These are phyloP conservation scores for Periparus ater DNA, from an alignment of 2,797 vertebrate genomes.

Conservation along the genomic window DNA sequence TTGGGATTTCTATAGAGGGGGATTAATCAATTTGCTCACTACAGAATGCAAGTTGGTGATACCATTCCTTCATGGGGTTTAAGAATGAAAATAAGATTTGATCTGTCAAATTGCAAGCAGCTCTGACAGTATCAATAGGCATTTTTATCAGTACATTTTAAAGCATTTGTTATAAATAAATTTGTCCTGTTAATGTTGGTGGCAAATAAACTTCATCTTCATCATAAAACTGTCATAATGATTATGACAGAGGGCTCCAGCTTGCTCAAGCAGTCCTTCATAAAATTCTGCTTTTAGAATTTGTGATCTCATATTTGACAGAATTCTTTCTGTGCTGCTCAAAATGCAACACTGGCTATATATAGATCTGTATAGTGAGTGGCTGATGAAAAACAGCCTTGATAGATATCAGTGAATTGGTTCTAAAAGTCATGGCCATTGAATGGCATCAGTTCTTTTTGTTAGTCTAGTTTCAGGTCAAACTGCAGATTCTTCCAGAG, in stretches of 20 bases:
- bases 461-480: background rate
- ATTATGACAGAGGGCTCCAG: conserved; percentile 46
- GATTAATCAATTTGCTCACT: conserved; percentile 95
- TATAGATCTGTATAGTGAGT: background rate
- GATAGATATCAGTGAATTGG: background rate
- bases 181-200: conserved; percentile 75
- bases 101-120: conserved; percentile 88
- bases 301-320: background rate
- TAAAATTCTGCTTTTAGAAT: background rate
- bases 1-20: conserved; percentile 92
- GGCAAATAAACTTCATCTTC: conserved; percentile 70
- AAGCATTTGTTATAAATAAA: conserved; percentile 78
- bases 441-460: background rate
- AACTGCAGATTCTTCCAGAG: background rate
- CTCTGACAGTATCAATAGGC: conserved; percentile 80
- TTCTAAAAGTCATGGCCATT: background rate
- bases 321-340: background rate
- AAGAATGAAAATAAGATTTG: conserved; percentile 85
- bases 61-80: conserved; percentile 79
- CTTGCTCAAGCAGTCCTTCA: conserved; percentile 6
- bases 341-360: background rate
- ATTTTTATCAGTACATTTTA: conserved; percentile 77
- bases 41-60: conserved; percentile 87
- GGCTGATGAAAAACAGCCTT: background rate
- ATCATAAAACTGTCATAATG: conserved; percentile 59